Percentiles rank a stretch among this genome's conserved stretches.
phyloP scores from a whole-genome alignment of 2,888 invertebrate species.

The Cryptocephalus primarius region DNA sequence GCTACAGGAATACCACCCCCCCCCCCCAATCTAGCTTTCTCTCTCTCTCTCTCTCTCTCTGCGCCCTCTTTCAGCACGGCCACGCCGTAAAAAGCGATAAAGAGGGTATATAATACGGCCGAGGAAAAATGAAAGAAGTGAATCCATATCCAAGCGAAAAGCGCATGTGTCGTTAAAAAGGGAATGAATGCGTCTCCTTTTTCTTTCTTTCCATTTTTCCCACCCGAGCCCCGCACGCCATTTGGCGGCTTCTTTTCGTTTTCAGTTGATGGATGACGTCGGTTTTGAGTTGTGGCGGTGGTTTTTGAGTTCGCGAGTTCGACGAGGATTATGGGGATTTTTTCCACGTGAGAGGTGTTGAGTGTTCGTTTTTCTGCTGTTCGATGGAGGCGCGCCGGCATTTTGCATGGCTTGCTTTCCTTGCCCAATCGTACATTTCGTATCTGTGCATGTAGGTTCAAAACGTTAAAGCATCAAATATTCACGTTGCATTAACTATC shows the following conservation, averaged over 20 bases:
- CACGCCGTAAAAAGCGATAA: conserved; percentile 10
- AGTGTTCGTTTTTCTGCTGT: too few relatives aligned
- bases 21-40: not conserved
- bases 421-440: too few relatives aligned
- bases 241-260: conserved; percentile 13
- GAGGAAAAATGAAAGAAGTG: conserved; percentile 25
- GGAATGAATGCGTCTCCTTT: conserved; percentile 7
- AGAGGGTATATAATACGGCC: conserved; percentile 15
- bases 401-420: too few relatives aligned
- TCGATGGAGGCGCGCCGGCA: too few relatives aligned
- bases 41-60: conserved; percentile 5
- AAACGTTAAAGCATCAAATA: too few relatives aligned
- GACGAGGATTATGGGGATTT: too few relatives aligned
- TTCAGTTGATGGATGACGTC: conserved; percentile 20
- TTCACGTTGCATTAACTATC: too few relatives aligned
- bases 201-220: conserved; percentile 14
- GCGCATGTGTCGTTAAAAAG: conserved; percentile 24
- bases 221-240: conserved; percentile 8
- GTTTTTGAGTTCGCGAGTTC: too few relatives aligned
- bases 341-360: too few relatives aligned
- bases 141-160: conserved; percentile 14
- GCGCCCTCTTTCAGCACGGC: not conserved
- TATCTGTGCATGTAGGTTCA: too few relatives aligned
- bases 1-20: conserved; percentile 1
- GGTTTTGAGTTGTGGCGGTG: too few relatives aligned